Evolutionary conservation across 2,113 vertebrate genomes (phyloP).

Genomic region (Osmerus mordax): DNA sequence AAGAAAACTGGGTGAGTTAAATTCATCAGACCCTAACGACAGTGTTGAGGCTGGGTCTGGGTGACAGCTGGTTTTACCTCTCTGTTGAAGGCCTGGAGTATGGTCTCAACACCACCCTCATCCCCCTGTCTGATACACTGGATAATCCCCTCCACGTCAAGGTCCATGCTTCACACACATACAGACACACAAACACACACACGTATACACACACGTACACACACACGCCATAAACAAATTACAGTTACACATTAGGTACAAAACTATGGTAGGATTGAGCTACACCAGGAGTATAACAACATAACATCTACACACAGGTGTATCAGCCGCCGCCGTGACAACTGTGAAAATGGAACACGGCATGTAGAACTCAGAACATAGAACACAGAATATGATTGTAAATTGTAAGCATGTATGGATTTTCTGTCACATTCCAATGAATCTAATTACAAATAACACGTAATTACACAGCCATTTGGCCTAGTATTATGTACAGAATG

Average conservation of each 20-base stretch:
- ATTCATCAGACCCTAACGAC: too few relatives aligned
- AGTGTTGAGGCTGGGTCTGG: neutral
- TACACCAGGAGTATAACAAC: neutral
- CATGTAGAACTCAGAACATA: too few relatives aligned
- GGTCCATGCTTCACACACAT: conserved; percentile 48
- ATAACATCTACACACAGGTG: neutral
- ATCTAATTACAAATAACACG: too few relatives aligned
- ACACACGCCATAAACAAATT: conserved; percentile 37
- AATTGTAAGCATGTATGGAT: neutral
- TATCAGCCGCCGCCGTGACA: neutral
- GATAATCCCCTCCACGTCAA: conserved; percentile 72
- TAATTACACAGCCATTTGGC: too few relatives aligned
- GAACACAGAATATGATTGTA: neutral
- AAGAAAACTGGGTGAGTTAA: neutral
- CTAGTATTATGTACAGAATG: too few relatives aligned
- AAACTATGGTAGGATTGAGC: neutral
- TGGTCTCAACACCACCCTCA: conserved; percentile 58
- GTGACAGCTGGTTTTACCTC: conserved; percentile 52
- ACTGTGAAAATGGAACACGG: too few relatives aligned
- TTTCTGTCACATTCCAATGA: neutral
- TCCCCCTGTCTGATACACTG: conserved; percentile 68
- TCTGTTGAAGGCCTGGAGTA: conserved; percentile 70
- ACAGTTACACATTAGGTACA: conserved; percentile 43
- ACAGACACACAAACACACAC: conserved; percentile 11
- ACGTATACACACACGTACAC: neutral